Evolutionary conservation across 2,113 vertebrate genomes (phyloP).

Genomic region (Accipiter cooperii): DNA sequence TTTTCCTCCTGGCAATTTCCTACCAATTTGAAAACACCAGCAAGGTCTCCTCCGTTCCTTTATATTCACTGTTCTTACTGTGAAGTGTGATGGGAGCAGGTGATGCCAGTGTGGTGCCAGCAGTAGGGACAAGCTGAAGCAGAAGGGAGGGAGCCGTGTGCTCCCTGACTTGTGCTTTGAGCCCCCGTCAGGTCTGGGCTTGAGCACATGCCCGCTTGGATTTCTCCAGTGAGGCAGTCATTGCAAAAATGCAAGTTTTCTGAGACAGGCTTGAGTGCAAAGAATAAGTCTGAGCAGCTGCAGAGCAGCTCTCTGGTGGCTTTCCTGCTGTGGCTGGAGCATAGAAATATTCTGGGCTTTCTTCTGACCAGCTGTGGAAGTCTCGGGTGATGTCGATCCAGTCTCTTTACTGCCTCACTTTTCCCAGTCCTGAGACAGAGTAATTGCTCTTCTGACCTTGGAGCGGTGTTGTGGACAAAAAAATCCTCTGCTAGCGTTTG

Average conservation of each 20-base stretch:
- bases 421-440: not conserved
- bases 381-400: not conserved
- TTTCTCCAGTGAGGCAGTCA: not conserved
- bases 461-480: not conserved
- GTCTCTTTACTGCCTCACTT: not conserved
- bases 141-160: not conserved
- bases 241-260: not conserved
- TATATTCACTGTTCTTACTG: not conserved
- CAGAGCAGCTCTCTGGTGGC: not conserved
- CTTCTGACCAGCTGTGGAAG: not conserved
- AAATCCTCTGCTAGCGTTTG: not conserved
- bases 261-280: not conserved
- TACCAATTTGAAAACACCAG: not conserved
- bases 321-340: not conserved
- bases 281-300: not conserved
- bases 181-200: not conserved
- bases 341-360: not conserved
- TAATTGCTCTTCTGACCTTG: not conserved
- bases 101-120: not conserved
- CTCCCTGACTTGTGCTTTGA: not conserved
- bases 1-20: not conserved
- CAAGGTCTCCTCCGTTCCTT: not conserved
- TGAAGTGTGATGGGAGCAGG: not conserved
- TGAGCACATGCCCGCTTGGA: accelerated
- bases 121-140: not conserved